Conservation (phyloP, 2,797 vertebrate genomes). For the Dallia pectoralis region DNA sequence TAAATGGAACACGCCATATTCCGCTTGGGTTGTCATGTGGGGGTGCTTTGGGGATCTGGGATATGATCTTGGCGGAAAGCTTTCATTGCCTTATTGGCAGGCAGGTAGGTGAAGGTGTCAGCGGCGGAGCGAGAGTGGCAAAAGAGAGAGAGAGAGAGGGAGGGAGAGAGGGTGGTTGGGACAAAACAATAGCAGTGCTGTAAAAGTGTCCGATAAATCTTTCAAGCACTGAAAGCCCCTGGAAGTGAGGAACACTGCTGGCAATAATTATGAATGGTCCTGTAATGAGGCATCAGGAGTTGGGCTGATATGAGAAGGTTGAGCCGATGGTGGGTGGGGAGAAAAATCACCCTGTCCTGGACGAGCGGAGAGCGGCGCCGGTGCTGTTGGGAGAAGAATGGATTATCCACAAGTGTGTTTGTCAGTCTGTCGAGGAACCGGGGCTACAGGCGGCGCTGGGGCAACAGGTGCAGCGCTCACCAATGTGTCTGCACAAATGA, state of each 20-base stretch:
- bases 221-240: conserved; percentile 40
- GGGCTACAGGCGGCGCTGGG: conserved; percentile 65
- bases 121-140: conserved; percentile 19
- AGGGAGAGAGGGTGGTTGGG: not conserved
- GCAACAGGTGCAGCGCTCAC: conserved; percentile 73
- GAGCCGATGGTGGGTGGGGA: conserved; percentile 44
- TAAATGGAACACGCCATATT: conserved; percentile 64
- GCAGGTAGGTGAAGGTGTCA: conserved; percentile 45
- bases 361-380: conserved; percentile 45
- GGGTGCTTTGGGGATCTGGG: conserved; percentile 36
- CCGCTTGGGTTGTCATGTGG: conserved; percentile 46
- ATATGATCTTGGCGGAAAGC: conserved; percentile 41
- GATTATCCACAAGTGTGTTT: conserved; percentile 61
- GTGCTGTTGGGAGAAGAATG: conserved; percentile 61
- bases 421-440: conserved; percentile 62
- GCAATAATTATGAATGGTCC: conserved; percentile 68
- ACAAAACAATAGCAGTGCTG: conserved; percentile 48
- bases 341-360: conserved; percentile 63
- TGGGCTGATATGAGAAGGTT: conserved; percentile 54
- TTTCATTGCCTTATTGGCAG: conserved; percentile 50
- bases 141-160: conserved; percentile 23
- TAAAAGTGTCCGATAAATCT: conserved; percentile 57
- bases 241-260: conserved; percentile 44
- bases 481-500: conserved; percentile 69
- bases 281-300: conserved; percentile 67